phyloP scores from a whole-genome alignment of 2,797 vertebrate genomes.

The Amblyopsis hoosieri region DNA sequence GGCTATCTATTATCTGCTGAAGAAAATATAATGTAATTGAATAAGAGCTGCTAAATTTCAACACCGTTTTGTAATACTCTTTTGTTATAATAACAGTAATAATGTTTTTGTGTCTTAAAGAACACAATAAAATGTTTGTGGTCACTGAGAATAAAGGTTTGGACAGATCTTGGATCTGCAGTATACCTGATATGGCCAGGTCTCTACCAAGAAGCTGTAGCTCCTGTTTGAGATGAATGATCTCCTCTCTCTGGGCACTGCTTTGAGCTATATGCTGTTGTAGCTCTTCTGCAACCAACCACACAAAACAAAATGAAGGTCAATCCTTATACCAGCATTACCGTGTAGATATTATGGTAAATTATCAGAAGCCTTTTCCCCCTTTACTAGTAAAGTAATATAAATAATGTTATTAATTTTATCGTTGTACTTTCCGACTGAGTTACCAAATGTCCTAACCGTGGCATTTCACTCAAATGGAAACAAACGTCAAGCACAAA shows the following conservation, averaged over 20 bases:
- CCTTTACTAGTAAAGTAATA: too few species aligned
- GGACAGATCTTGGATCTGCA: not conserved
- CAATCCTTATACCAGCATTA: not conserved
- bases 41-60: not conserved
- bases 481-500: too few species aligned
- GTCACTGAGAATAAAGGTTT: not conserved
- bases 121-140: not conserved
- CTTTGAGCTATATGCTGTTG: constrained; percentile 75
- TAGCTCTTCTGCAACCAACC: constrained; percentile 46
- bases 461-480: too few species aligned
- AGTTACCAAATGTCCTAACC: too few species aligned
- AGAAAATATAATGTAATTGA: too few species aligned
- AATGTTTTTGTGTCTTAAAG: not conserved
- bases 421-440: too few species aligned
- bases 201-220: constrained; percentile 79
- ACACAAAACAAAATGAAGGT: not conserved
- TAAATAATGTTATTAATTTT: too few species aligned
- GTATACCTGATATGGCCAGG: constrained; percentile 74
- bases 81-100: not conserved
- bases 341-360: too few species aligned
- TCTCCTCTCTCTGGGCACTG: constrained; percentile 84
- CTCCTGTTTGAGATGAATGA: constrained; percentile 86
- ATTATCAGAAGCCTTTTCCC: too few species aligned
- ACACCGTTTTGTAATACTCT: not conserved
- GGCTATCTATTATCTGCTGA: too few species aligned